A percentile compares a stretch with the other conserved stretches of the same genome.
phyloP scores from a whole-genome alignment of 2,888 invertebrate genomes.

The Odiellus spinosus region DNA sequence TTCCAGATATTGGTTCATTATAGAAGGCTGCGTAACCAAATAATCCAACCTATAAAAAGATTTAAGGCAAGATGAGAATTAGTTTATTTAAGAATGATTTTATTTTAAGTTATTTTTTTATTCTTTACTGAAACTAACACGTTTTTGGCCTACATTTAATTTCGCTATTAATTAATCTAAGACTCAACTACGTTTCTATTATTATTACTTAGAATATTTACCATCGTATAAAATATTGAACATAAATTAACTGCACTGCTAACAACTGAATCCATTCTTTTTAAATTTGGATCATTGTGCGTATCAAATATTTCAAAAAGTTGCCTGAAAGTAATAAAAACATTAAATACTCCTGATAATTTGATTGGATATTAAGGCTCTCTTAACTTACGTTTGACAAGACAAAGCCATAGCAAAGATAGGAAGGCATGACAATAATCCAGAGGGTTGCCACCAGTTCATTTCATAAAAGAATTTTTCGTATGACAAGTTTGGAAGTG shows the following conservation, averaged over 20 bases:
- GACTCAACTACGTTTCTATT: too few relatives aligned
- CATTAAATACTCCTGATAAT: too few relatives aligned
- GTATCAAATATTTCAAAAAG: slow-evolving; percentile 85
- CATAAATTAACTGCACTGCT: slow-evolving; percentile 81
- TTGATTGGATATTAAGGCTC: too few relatives aligned
- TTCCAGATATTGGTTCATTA: slow-evolving; percentile 45
- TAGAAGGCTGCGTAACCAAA: slow-evolving; percentile 87
- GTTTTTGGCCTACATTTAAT: too few relatives aligned
- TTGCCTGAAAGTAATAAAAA: slow-evolving; percentile 52
- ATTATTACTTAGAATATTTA: too few relatives aligned
- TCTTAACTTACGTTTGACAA: slow-evolving; percentile 90
- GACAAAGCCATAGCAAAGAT: slow-evolving; percentile 93
- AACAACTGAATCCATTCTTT: slow-evolving; percentile 74
- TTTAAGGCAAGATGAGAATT: too few relatives aligned
- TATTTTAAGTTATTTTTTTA: too few relatives aligned
- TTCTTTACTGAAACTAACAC: too few relatives aligned
- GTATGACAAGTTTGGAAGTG: slow-evolving; percentile 51
- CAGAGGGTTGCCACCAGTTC: slow-evolving; percentile 64
- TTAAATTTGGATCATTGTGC: slow-evolving; percentile 66
- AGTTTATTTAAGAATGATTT: too few relatives aligned
- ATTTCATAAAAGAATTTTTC: slow-evolving; percentile 49
- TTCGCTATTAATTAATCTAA: too few relatives aligned
- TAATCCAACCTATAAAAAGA: slow-evolving; percentile 44
- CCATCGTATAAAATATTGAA: slow-evolving; percentile 60
- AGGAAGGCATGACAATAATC: slow-evolving; percentile 77